Base-by-base conservation (phyloP, 2,888 invertebrate genomes). In the Lutraria lutraria region DNA sequence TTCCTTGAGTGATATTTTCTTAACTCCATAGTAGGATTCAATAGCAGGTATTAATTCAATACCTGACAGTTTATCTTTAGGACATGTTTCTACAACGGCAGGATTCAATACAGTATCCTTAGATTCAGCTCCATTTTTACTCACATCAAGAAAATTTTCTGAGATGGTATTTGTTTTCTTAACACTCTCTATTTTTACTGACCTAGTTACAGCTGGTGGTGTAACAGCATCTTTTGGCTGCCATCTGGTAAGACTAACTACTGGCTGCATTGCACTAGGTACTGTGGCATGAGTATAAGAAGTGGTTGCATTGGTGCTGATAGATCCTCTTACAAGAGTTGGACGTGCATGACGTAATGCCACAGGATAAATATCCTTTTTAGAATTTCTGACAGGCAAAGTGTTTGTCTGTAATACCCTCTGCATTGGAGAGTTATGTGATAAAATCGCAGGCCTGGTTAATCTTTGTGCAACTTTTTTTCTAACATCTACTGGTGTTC, bases 11-110 rank as follows among this genome's bases (percentile, higher is more conserved):
- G 53, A 76, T 13, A 85, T 31, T 54, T 79, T 85, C 25, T 79
- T 85, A 76, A 76, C 76, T 52, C 85, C 79, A 21, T 53, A 85
- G 56, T 56, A 54, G 25, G 31, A 19, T 43, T 76, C 56, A 56
- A 85, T 85, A 19, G 54, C 31, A 25, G 25, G 25, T 68, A n/a
- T 0, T 0, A 68, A 68, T 68, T 21, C 63, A 25, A 6, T 25
- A 25, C 25, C 63, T 25, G 63, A 6, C 25, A 25, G n/a, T 25
- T n/a, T 25, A 68, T 25, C 25, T 8, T 4, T 25, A 25, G 63
- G 25, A 68, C 25, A 25, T 6, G 12, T 68, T n/a, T n/a, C 13
- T 68, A 25, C n/a, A 68, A 68, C 25, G 4, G 25, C n/a, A n/a
- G 25, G 12, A 13, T 10, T 10, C 63, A 25, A 13, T 25, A 1